Evolutionary conservation across 2,113 vertebrate species (phyloP), one percentile per base, ranked within the genome.

Genomic region (Nematolebias whitei): DNA sequence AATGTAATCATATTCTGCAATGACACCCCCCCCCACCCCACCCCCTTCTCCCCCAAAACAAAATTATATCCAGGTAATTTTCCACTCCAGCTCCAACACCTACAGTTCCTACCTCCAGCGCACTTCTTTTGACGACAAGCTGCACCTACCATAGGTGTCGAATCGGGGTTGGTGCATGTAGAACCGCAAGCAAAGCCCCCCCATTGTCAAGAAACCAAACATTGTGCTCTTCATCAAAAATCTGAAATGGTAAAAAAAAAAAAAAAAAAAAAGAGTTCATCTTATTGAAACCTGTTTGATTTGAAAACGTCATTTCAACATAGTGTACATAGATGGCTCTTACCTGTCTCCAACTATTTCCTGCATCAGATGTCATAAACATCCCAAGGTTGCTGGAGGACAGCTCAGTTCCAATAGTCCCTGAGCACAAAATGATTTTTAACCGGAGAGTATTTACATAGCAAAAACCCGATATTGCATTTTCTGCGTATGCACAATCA

Each of bases 261-360:
- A 53, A 29, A 45, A 55, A 69, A n/a, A 14, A 41, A 63, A 53
- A 29, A 45, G 51, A 23, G 26, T 35, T 71, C 8, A 11, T 57
- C 22, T 68, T 9, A 53, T 32, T 47, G 58, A 12, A n/a, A 39
- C 4, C 47, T 29, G 53, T 62, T 54, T 18, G 10, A 47, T 55
- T 11, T 38, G 19, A 35, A 20, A 9, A 5, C 43, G 19, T 58
- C 48, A 29, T 63, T 68, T 71, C 19, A 63, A 56, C 2, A 61
- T 7, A 6, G 13, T 6, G 4, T 11, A 5, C 47, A 56, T 19
- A 10, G 50, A 57, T 54, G 32, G 48, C n/a, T 55, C 76, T 78
- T 92, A 99, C 97, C 94, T 98, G 95, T 93, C 95, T 95, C 97
- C 97, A 99, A 11, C 93, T 96, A 88, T 98, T 99, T 58, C 96